These are phyloP conservation scores for Drosophila emarginata DNA, from an alignment of 2,888 invertebrate genomes.

Conservation along the genomic window DNA sequence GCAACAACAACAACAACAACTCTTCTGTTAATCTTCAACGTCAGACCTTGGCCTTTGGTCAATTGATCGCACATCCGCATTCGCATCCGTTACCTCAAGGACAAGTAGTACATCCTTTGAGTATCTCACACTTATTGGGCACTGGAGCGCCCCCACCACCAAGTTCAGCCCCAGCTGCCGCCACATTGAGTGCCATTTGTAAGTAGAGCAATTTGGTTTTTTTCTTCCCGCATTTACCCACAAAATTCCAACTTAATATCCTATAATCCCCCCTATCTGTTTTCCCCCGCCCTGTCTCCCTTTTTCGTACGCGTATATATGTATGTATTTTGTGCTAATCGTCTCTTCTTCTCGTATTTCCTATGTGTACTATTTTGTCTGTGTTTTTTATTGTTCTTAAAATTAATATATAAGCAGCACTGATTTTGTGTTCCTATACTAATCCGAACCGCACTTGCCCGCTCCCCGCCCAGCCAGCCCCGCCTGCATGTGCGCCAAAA, in stretches of 20 bases:
- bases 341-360: constrained; percentile 12
- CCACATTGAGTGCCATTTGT: constrained; percentile 82
- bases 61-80: constrained; percentile 54
- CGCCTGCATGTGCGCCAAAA: not conserved
- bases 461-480: not conserved
- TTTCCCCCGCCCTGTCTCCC: not conserved
- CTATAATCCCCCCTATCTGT: not conserved
- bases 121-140: constrained; percentile 73
- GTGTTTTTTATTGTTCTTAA: not conserved
- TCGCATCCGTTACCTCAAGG: not conserved
- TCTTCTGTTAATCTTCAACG: constrained; percentile 44
- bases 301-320: constrained; percentile 10
- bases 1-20: constrained; percentile 30
- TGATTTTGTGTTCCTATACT: not conserved
- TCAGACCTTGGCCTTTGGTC: constrained; percentile 40
- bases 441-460: not conserved
- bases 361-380: constrained; percentile 8
- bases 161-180: constrained; percentile 51
- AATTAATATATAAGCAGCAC: not conserved
- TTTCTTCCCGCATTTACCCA: not conserved
- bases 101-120: constrained; percentile 37
- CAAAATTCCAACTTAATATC: too few relatives aligned
- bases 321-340: constrained; percentile 27
- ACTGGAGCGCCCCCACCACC: constrained; percentile 63
- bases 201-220: constrained; percentile 68